Evolutionary conservation across 2,888 invertebrate species (phyloP).

Genomic region (Temnothorax rugatulus): DNA sequence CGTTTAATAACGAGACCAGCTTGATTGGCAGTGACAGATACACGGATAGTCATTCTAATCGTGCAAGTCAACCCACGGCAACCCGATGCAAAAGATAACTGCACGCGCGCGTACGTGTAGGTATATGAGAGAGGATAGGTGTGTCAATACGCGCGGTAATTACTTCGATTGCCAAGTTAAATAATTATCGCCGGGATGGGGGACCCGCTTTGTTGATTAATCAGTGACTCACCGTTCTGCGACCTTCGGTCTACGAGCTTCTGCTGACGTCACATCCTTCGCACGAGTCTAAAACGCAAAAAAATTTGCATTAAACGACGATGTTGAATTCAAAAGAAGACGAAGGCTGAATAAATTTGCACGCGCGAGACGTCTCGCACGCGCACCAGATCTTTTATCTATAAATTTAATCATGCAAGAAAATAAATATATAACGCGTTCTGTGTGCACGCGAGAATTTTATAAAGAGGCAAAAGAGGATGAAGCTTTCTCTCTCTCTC

Average conservation of each 20-base stretch:
- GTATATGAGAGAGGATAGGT: slow-evolving; percentile 56
- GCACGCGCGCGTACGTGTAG: slow-evolving; percentile 13
- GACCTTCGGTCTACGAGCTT: slow-evolving; percentile 59
- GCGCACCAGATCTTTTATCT: slow-evolving; percentile 51
- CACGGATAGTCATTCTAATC: slow-evolving; percentile 60
- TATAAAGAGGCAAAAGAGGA: slow-evolving; percentile 14
- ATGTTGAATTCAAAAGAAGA: slow-evolving; percentile 40
- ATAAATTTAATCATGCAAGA: slow-evolving; percentile 53
- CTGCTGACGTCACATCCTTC: slow-evolving; percentile 64
- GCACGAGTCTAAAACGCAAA: slow-evolving; percentile 63
- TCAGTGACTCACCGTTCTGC: slow-evolving; percentile 73
- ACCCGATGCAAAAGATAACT: slow-evolving; percentile 65
- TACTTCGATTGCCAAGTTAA: slow-evolving; percentile 73
- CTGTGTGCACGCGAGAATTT: slow-evolving; percentile 35
- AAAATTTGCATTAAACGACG: slow-evolving; percentile 56
- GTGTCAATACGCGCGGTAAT: slow-evolving; percentile 73
- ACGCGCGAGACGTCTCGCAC: slow-evolving; percentile 47
- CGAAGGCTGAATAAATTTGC: slow-evolving; percentile 45
- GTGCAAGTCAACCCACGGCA: slow-evolving; percentile 46
- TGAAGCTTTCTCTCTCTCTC: neutral
- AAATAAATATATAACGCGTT: slow-evolving; percentile 45
- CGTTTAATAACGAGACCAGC: slow-evolving; percentile 48
- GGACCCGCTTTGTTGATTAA: slow-evolving; percentile 67
- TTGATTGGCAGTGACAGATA: slow-evolving; percentile 65
- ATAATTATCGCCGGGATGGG: slow-evolving; percentile 68